Percentiles rank a stretch among this genome's conserved stretches.
Conservation (phyloP, 2,113 vertebrate species). For the Ophthalmotilapia sp. region DNA sequence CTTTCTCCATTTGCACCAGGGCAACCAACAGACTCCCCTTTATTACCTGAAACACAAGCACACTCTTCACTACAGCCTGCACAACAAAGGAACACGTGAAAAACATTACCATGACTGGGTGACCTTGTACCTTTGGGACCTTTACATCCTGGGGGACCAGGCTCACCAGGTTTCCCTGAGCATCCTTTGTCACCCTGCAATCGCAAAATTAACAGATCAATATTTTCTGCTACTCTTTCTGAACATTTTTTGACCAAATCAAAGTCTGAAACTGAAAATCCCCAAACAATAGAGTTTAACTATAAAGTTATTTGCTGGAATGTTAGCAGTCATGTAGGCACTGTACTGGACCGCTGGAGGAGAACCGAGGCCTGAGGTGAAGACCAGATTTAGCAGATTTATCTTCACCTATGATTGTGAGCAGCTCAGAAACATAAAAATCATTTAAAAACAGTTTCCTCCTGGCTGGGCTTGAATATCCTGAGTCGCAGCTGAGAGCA, state of each 20-base stretch:
- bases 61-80: not conserved
- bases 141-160: conserved; percentile 33
- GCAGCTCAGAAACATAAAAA: not conserved
- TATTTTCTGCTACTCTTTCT: not conserved
- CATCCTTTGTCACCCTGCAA: conserved; percentile 60
- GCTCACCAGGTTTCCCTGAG: conserved; percentile 36
- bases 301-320: not conserved
- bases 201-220: not conserved
- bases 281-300: not conserved
- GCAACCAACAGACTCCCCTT: conserved; percentile 46
- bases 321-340: not conserved
- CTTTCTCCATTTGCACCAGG: conserved; percentile 47
- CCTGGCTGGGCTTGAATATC: not conserved
- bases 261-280: not conserved
- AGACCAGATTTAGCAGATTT: not conserved
- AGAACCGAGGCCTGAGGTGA: not conserved
- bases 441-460: not conserved
- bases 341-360: not conserved
- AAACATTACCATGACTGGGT: not conserved
- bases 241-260: not conserved
- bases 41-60: conserved; percentile 49
- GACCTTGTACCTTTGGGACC: conserved; percentile 60
- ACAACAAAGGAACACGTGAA: not conserved
- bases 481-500: not conserved
- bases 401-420: not conserved